Conservation (phyloP, 2,888 invertebrate species). For the Scaptomyza polygonia region DNA sequence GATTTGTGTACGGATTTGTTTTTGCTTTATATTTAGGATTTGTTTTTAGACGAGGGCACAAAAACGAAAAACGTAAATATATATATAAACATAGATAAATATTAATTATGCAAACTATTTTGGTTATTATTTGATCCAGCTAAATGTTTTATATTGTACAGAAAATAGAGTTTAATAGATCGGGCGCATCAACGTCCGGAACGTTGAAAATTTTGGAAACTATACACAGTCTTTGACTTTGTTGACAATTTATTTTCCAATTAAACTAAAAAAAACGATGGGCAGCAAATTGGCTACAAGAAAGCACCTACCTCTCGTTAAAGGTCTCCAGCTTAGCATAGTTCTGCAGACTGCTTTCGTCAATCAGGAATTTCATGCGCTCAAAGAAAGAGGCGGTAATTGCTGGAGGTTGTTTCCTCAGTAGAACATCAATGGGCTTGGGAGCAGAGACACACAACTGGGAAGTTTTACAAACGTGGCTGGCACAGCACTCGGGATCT, state of each 20-base stretch:
- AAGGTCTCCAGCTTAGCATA: slow-evolving; percentile 98
- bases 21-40: slow-evolving; percentile 63
- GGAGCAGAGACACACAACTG: slow-evolving; percentile 97
- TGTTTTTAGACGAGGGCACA: slow-evolving; percentile 84
- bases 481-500: slow-evolving; percentile 98
- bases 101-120: slow-evolving; percentile 81
- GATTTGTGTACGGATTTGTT: slow-evolving; percentile 56
- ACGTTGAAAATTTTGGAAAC: slow-evolving; percentile 65
- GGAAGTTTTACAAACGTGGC: slow-evolving; percentile 91
- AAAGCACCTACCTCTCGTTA: slow-evolving; percentile 94
- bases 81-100: slow-evolving; percentile 79
- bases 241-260: slow-evolving; percentile 21
- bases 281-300: slow-evolving; percentile 60
- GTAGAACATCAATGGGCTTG: slow-evolving; percentile 97
- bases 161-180: slow-evolving; percentile 33
- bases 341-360: slow-evolving; percentile 98
- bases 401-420: slow-evolving; percentile 97
- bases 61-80: slow-evolving; percentile 80
- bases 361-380: slow-evolving; percentile 98
- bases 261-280: slow-evolving; percentile 42
- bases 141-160: slow-evolving; percentile 65
- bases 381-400: slow-evolving; percentile 99
- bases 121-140: slow-evolving; percentile 69
- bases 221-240: slow-evolving; percentile 48
- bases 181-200: slow-evolving; percentile 24